Evolutionary conservation across 1,140 invertebrate species (phyloP).

Genomic region (Drosophila kohkoa): DNA sequence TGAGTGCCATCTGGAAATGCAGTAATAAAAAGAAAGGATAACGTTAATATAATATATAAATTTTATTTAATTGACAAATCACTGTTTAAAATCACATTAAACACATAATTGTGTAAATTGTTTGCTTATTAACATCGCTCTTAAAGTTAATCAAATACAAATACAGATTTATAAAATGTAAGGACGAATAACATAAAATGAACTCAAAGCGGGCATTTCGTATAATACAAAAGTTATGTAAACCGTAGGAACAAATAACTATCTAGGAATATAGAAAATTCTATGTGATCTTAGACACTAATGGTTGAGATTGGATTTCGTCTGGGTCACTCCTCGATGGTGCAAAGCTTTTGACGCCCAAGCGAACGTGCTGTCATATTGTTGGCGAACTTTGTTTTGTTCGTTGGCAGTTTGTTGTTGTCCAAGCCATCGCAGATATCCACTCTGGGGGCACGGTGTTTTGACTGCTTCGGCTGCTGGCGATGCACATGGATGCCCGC

Average conservation of each 20-base stretch:
- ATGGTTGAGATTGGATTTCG: conserved; percentile 12
- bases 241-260: conserved; percentile 36
- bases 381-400: conserved; percentile 37
- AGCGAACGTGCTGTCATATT: conserved; percentile 51
- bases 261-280: neutral
- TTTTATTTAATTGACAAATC: conserved; percentile 40
- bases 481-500: conserved; percentile 85
- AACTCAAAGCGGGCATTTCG: neutral
- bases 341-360: conserved; percentile 69
- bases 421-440: conserved; percentile 30
- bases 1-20: too few species aligned
- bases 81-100: conserved; percentile 45
- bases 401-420: conserved; percentile 3
- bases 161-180: neutral
- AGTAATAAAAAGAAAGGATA: neutral
- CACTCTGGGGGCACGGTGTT: conserved; percentile 19
- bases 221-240: conserved; percentile 19
- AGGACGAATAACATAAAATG: neutral
- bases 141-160: neutral
- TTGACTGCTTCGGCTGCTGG: conserved; percentile 58
- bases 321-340: conserved; percentile 70
- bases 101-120: conserved; percentile 9
- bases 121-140: neutral
- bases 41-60: conserved; percentile 5
- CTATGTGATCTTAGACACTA: conserved; percentile 10